Evolutionary conservation across 2,888 invertebrate genomes (phyloP).

Genomic region (Pollenia labialis): DNA sequence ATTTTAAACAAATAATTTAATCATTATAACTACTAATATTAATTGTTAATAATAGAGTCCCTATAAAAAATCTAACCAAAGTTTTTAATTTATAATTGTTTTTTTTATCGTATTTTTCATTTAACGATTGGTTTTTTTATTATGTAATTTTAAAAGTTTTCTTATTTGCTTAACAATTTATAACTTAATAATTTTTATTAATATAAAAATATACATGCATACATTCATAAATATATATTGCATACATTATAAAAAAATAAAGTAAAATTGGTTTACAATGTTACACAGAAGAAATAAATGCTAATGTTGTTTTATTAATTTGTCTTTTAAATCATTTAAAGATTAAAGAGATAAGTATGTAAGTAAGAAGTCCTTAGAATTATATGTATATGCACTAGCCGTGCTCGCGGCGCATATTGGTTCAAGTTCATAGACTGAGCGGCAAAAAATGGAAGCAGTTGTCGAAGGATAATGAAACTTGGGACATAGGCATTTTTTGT

Average conservation of each 20-base stretch:
- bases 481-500: no score
- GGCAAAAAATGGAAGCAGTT: no score
- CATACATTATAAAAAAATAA: slow-evolving; percentile 58
- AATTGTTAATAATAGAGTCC: slow-evolving; percentile 36
- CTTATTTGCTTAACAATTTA: slow-evolving; percentile 19
- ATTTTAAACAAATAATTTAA: slow-evolving; percentile 1
- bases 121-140: slow-evolving; percentile 35
- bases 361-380: no score
- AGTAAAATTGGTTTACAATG: slow-evolving; percentile 62
- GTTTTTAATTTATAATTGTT: slow-evolving; percentile 52
- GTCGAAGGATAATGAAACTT: no score
- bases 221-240: slow-evolving; percentile 43
- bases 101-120: slow-evolving; percentile 27
- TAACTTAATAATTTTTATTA: slow-evolving; percentile 35
- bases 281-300: slow-evolving; percentile 32
- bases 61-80: slow-evolving; percentile 59
- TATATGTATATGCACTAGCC: no score
- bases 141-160: slow-evolving; percentile 46
- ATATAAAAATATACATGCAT: slow-evolving; percentile 35
- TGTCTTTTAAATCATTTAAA: not conserved
- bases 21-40: slow-evolving; percentile 27
- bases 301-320: slow-evolving; percentile 28
- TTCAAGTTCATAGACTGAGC: no score
- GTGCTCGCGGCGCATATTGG: no score
- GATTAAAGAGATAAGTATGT: not conserved